Base-by-base conservation (phyloP, 64 coral and sea anemone species). In the Dendronephthya gigantea region DNA sequence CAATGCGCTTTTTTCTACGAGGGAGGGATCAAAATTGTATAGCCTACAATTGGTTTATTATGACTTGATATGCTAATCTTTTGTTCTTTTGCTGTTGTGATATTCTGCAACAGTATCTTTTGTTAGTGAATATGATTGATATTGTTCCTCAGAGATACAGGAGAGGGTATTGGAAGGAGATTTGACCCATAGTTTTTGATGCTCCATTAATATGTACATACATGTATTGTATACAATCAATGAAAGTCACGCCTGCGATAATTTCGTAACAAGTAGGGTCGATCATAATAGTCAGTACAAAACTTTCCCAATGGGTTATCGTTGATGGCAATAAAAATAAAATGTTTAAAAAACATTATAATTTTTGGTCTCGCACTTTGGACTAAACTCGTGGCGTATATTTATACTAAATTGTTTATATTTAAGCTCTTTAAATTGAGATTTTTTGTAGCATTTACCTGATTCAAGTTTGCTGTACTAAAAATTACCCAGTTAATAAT, bases 1-100 rank as follows among this genome's bases (percentile, higher is more conserved):
- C 41, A 45, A 6, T 45, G 41, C 41, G 16, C 25, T 23, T 23
- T 17, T 62, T 62, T 62, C 55, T 5, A 7, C 4, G 55, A 23
- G 55, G 55, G 55, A n/a, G 25, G 55, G 55, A 62, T 23, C 25
- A 27, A 27, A 62, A 7, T 27, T 62, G 19, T 62, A 22, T 52
- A n/a, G n/a, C n/a, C n/a, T n/a, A n/a, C n/a, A n/a, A 62, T 62
- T 62, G 55, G 17, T 62, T 23, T 62, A 7, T 19, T 62, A 27
- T 62, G 19, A n/a, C 25, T 19, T 22, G 13, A 52, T 62, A 27
- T 79, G 72, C 72, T 79, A 79, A 79, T 79, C 72, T 79, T 79
- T 79, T 79, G 72, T 79, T 79, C 72, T 79, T 79, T 79, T 79
- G 72, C 72, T 79, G 72, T 79, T 79, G 72, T 36, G 25, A 7